Evolutionary conservation across 2,888 invertebrate genomes (phyloP), one percentile per base, ranked within the genome.

Genomic region (Galerucella calmariensis): DNA sequence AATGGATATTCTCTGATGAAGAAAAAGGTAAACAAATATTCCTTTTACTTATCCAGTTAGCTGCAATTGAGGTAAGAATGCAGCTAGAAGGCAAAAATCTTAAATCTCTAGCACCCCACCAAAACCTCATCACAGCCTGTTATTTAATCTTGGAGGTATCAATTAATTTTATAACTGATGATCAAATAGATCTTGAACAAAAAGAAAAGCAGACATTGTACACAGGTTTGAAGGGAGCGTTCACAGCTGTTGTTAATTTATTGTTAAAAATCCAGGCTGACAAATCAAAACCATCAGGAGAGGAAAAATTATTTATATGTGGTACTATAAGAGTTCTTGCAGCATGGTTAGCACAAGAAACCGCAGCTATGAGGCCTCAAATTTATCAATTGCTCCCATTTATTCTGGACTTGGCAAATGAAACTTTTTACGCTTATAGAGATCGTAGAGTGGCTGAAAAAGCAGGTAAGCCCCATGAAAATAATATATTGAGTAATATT

Each of bases 21-120:
- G 93, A 94, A 76, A 95, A 95, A 73, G 90, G 90, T 74, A 94
- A 95, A 87, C 93, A 95, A 83, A 94, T 96, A 83, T 92, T 97
- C 82, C 88, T 97, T 24, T 88, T 97, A 12, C 87, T 95, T 35
- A 91, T 97, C 73, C 97, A 97, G 85, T 88, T 98, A 73, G 93
- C 95, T 81, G 95, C 96, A 67, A 95, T 97, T 84, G 97, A 98
- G 90, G 94, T 97, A 1, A 92, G 97, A 83, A 97, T 98, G 97
- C 95, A 96, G 81, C 89, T 97, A 78, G 97, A 97, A 84, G 95
- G 96, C 79, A 93, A 94, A 82, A 93, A 93, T 83, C 90, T 96
- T 80, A 94, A 95, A 85, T 91, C 94, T 83, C 93, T 95, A 1
- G 91, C 92, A 85, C 89, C 91, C 61, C 93, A 95, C 86, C 92